Evolutionary conservation across 2,797 vertebrate genomes (phyloP), one percentile per base, ranked within the genome.

Genomic region (Fistularia commersonii): DNA sequence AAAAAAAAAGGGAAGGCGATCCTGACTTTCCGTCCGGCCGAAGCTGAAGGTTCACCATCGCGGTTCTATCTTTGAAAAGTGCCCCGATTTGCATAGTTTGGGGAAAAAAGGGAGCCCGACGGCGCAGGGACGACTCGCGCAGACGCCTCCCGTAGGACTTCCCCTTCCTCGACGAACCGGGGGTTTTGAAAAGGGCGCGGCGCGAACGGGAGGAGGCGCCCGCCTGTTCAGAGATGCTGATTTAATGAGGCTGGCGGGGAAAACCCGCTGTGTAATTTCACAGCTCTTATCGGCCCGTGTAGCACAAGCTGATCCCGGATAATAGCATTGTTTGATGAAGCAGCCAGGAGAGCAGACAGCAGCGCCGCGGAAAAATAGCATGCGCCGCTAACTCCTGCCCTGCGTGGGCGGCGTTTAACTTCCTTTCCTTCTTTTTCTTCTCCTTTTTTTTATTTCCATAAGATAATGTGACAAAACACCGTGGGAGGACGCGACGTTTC

Each of bases 1-100:
- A n/a, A n/a, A 62, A 47, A 57, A 40, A 54, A 52, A 65, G 39
- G 53, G 23, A 23, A 23, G 23, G 23, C 23, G 23, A 23, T 46
- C 42, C 61, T 75, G 82, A 85, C 82, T 81, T 84, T 80, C 78
- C 51, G 66, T 63, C 61, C 54, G 42, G 51, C 50, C 49, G 41
- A 67, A 66, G 45, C 12, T 12, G 33, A 50, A 51, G 41, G 64
- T 80, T 76, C 69, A 68, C 76, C 64, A 80, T 80, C 82, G 64
- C 70, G 57, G 64, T 76, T 77, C 66, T 72, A 73, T 83, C n/a
- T 67, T 84, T 71, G 48, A 81, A 82, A 82, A 77, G 72, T 71
- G 75, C 55, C 73, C 63, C 75, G 63, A 83, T 87, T 85, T 85
- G 9, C 82, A 84, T 84, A 81, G 84, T 86, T n/a, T n/a, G n/a